phyloP scores from a whole-genome alignment of 2,888 invertebrate species.

The Agonopterix subpropinquella region DNA sequence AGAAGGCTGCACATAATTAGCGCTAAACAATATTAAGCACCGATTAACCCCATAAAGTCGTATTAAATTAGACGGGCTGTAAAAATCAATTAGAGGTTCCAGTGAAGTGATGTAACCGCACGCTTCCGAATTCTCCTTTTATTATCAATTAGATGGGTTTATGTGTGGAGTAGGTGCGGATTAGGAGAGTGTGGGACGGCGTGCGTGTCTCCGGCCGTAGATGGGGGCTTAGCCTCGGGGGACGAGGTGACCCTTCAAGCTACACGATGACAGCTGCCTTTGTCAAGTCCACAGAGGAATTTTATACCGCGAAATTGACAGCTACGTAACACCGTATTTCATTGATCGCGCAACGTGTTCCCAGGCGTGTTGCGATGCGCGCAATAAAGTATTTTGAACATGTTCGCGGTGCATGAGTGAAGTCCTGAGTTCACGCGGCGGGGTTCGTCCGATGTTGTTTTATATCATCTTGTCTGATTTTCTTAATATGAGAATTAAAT shows the following conservation, averaged over 20 bases:
- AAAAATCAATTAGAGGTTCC: slow-evolving; percentile 67
- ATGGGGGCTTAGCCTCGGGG: slow-evolving; percentile 65
- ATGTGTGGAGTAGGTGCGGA: slow-evolving; percentile 68
- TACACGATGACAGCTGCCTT: slow-evolving; percentile 69
- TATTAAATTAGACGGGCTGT: slow-evolving; percentile 58
- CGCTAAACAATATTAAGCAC: slow-evolving; percentile 57
- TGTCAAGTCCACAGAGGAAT: slow-evolving; percentile 61
- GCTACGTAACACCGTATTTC: slow-evolving; percentile 52
- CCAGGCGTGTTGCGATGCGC: slow-evolving; percentile 46
- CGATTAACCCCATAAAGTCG: slow-evolving; percentile 55
- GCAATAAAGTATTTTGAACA: slow-evolving; percentile 56
- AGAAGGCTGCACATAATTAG: slow-evolving; percentile 53
- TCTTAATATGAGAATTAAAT: slow-evolving; percentile 70
- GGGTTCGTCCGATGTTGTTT: slow-evolving; percentile 61
- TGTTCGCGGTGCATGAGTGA: slow-evolving; percentile 41
- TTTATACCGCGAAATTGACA: slow-evolving; percentile 71
- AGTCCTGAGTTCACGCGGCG: slow-evolving; percentile 48
- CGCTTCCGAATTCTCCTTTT: slow-evolving; percentile 67
- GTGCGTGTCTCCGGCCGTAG: slow-evolving; percentile 61
- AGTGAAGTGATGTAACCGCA: slow-evolving; percentile 60
- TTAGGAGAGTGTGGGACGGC: slow-evolving; percentile 56
- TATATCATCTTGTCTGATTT: slow-evolving; percentile 64
- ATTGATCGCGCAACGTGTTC: slow-evolving; percentile 48
- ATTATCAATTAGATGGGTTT: slow-evolving; percentile 75
- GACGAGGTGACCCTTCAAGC: slow-evolving; percentile 61